A percentile compares a stretch with the other conserved stretches of the same genome.
These are phyloP conservation scores for Synergus itoensis DNA, from an alignment of 2,888 invertebrate genomes.

Conservation along the genomic window DNA sequence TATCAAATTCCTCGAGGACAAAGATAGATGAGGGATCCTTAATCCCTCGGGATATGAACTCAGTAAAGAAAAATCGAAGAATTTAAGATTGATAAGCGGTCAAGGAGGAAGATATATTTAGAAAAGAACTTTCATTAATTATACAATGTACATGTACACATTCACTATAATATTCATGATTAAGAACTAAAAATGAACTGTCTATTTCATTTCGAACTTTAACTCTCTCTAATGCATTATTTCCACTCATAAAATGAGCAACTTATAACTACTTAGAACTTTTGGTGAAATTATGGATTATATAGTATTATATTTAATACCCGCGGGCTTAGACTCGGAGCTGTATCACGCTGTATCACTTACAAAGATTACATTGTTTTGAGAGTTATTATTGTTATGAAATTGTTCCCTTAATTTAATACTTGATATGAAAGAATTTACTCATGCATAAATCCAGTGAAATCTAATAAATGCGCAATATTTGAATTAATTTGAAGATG, in stretches of 20 bases:
- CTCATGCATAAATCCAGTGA: neutral
- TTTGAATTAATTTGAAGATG: neutral
- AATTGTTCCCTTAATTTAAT: neutral
- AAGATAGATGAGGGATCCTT: neutral
- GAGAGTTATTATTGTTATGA: neutral
- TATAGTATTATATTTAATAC: neutral
- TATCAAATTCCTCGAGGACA: neutral
- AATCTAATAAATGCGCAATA: neutral
- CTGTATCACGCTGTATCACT: neutral
- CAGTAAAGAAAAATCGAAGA: neutral
- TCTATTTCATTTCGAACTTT: no score
- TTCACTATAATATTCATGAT: neutral
- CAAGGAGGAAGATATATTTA: neutral
- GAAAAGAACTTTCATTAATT: neutral
- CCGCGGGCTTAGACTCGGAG: neutral
- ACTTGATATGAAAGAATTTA: neutral
- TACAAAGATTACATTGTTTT: neutral
- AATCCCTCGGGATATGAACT: neutral
- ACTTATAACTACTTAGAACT: no score
- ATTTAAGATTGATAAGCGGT: neutral
- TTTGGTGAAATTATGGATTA: neutral
- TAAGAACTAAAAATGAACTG: neutral
- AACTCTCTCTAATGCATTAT: no score
- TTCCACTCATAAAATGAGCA: no score
- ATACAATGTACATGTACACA: neutral